Evolutionary conservation across 2,888 invertebrate genomes (phyloP).

Genomic region (Cheilosia variabilis): DNA sequence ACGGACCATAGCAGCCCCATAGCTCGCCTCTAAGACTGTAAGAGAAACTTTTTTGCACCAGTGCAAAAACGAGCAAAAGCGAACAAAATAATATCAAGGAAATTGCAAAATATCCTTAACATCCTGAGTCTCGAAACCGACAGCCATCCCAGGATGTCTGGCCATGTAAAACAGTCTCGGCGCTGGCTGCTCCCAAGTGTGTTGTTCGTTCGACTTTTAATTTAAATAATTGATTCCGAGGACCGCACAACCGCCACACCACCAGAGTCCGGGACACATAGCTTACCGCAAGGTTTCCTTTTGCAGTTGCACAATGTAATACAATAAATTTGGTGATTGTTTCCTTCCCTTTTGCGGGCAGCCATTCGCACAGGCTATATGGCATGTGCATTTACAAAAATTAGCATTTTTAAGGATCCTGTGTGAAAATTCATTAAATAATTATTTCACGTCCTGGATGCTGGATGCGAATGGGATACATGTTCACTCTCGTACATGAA

Average conservation of each 20-base stretch:
- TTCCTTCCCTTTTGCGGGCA: conserved; percentile 57
- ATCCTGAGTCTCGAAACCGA: conserved; percentile 49
- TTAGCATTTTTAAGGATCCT: conserved; percentile 63
- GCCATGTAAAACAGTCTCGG: conserved; percentile 25
- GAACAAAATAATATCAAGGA: conserved; percentile 35
- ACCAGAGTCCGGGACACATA: conserved; percentile 32
- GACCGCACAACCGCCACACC: conserved; percentile 27
- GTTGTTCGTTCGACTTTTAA: conserved; percentile 74
- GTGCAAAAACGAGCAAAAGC: conserved; percentile 1
- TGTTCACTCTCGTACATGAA: conserved; percentile 61
- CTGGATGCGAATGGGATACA: conserved; percentile 1
- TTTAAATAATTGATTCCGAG: conserved; percentile 74
- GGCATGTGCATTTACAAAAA: conserved; percentile 30
- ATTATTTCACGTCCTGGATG: not conserved
- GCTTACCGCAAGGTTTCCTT: conserved; percentile 57
- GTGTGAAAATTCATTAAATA: conserved; percentile 31
- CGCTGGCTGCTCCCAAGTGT: conserved; percentile 44
- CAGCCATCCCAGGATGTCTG: conserved; percentile 57
- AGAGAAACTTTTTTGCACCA: conserved; percentile 46
- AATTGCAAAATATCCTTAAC: conserved; percentile 68
- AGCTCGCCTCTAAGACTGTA: not conserved
- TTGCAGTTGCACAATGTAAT: conserved; percentile 34
- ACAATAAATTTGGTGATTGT: conserved; percentile 72
- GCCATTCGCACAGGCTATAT: not conserved
- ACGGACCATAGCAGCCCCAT: conserved; percentile 6